A percentile compares a stretch with the other conserved stretches of the same genome.
Evolutionary conservation across 2,797 vertebrate species (phyloP).

Genomic region (Cynopterus sphinx): DNA sequence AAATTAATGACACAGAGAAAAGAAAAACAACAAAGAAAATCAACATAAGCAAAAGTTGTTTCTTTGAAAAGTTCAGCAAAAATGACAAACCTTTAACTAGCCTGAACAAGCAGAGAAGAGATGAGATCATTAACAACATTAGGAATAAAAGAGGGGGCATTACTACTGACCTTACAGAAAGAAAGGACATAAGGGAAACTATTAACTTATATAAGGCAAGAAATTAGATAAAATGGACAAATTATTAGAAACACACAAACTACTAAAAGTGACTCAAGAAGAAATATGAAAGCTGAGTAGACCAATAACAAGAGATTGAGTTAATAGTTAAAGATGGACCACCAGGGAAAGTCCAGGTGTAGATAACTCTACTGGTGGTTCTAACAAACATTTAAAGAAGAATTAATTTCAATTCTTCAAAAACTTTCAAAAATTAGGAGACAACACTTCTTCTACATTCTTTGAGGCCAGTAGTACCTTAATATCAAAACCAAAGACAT

Average conservation of each 20-base stretch:
- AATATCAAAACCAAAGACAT: neutral
- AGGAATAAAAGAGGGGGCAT: neutral
- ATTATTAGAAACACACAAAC: neutral
- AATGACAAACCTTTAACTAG: neutral
- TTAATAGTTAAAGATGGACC: neutral
- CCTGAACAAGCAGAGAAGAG: neutral
- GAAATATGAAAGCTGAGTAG: neutral
- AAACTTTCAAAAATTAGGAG: neutral
- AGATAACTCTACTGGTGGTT: neutral
- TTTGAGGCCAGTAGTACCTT: neutral
- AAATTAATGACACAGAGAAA: neutral
- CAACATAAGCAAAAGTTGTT: neutral
- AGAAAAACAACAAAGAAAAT: neutral
- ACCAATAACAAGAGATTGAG: neutral
- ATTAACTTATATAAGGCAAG: neutral
- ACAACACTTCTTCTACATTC: neutral
- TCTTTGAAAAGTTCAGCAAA: neutral
- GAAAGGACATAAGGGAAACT: neutral
- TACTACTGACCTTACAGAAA: neutral
- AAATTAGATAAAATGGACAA: neutral
- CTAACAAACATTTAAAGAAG: neutral
- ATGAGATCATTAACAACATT: neutral
- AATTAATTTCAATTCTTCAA: neutral
- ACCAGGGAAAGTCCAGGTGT: neutral
- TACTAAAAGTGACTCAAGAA: neutral